A percentile compares a stretch with the other conserved stretches of the same genome.
Conservation (phyloP, 2,888 invertebrate species). For the Chrysolina oricalcia region DNA sequence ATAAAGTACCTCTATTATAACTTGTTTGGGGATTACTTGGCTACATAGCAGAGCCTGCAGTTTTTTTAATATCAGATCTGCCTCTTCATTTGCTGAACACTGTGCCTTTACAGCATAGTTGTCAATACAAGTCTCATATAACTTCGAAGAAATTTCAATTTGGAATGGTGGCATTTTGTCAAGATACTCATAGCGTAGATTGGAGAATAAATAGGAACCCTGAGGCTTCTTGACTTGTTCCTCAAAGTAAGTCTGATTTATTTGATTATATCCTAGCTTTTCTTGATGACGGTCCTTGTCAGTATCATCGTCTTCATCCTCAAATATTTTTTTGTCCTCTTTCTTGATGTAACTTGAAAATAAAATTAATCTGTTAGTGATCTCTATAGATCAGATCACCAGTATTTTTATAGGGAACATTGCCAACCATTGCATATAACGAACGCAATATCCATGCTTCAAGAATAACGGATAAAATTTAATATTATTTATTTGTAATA, state of each 20-base stretch:
- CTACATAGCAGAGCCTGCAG: slow-evolving; percentile 77
- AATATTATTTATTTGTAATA: no score
- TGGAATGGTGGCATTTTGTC: slow-evolving; percentile 74
- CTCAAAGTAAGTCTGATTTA: slow-evolving; percentile 60
- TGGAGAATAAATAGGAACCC: slow-evolving; percentile 71
- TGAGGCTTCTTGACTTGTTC: slow-evolving; percentile 57
- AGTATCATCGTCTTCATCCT: slow-evolving; percentile 54
- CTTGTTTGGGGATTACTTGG: slow-evolving; percentile 74
- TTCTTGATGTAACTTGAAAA: slow-evolving; percentile 42
- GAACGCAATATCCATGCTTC: no score
- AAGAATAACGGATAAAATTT: no score
- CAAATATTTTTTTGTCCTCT: slow-evolving; percentile 38
- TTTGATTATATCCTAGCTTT: slow-evolving; percentile 60
- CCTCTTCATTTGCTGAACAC: slow-evolving; percentile 57
- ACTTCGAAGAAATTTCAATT: slow-evolving; percentile 66
- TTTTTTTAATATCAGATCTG: slow-evolving; percentile 66
- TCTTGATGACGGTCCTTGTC: slow-evolving; percentile 61
- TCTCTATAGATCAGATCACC: background rate
- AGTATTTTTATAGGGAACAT: background rate
- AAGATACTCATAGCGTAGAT: slow-evolving; percentile 71
- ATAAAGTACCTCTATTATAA: slow-evolving; percentile 73
- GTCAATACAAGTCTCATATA: slow-evolving; percentile 64
- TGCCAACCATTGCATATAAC: no score
- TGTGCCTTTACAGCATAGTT: slow-evolving; percentile 55
- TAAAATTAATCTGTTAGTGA: slow-evolving; percentile 36